Percentiles rank a stretch among this genome's conserved stretches.
phyloP scores from a whole-genome alignment of 2,888 invertebrate species.

The Euphydryas editha region DNA sequence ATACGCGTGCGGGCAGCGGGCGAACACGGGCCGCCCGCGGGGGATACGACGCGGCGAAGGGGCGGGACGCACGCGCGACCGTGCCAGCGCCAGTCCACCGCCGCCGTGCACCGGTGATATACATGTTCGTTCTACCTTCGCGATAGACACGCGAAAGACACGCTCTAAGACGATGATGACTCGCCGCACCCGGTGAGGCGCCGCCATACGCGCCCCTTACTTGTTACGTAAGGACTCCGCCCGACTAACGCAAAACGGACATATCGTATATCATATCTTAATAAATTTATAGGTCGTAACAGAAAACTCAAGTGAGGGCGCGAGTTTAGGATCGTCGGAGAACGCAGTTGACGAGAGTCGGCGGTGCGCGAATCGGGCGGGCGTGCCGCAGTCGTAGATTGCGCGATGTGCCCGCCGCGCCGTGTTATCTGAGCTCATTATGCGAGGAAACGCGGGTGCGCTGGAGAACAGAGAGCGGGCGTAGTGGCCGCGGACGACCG shows the following conservation, averaged over 20 bases:
- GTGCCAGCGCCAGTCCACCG: constrained; percentile 68
- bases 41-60: constrained; percentile 44
- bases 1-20: constrained; percentile 65
- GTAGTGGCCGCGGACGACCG: constrained; percentile 58
- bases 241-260: constrained; percentile 47
- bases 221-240: constrained; percentile 68
- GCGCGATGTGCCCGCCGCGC: constrained; percentile 58
- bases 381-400: constrained; percentile 60
- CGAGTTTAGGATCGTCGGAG: constrained; percentile 35
- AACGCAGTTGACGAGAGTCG: constrained; percentile 48
- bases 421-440: constrained; percentile 53
- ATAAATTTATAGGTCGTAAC: constrained; percentile 39
- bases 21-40: constrained; percentile 48
- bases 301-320: constrained; percentile 48
- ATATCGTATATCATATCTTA: constrained; percentile 54
- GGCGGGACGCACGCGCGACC: constrained; percentile 54
- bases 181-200: constrained; percentile 73
- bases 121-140: constrained; percentile 62
- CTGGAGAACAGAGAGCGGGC: constrained; percentile 50
- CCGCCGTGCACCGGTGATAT: constrained; percentile 65
- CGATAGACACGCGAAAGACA: constrained; percentile 71
- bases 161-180: constrained; percentile 68
- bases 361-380: constrained; percentile 52
- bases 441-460: constrained; percentile 54
- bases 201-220: constrained; percentile 62